Evolutionary conservation across 1,140 invertebrate species (phyloP).

Genomic region (Coptotermes formosanus): DNA sequence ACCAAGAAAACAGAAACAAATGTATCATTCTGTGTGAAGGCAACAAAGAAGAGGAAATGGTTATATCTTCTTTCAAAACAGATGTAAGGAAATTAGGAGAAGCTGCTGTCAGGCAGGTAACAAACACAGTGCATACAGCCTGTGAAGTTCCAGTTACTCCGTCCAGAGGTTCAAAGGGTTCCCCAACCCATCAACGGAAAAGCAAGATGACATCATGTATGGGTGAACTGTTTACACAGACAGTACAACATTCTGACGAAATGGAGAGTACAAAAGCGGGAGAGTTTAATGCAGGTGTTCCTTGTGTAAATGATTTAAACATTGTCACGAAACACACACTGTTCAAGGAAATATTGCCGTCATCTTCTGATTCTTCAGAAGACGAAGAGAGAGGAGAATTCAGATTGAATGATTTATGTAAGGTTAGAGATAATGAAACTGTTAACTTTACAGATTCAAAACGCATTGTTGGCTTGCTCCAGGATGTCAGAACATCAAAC

Average conservation of each 20-base stretch:
- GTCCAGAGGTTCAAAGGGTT: not conserved
- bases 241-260: not conserved
- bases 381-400: conserved; percentile 22
- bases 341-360: not conserved
- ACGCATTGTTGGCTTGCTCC: not conserved
- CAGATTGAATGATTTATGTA: no score
- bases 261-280: not conserved
- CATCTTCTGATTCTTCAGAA: conserved; percentile 25
- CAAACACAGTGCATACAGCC: not conserved
- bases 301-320: not conserved
- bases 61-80: not conserved
- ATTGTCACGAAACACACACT: not conserved
- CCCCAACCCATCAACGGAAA: not conserved
- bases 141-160: not conserved
- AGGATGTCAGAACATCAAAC: not conserved
- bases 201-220: not conserved
- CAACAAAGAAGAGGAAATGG: not conserved
- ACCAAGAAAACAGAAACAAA: not conserved
- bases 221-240: not conserved
- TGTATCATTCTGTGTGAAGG: no score
- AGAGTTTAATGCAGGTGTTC: not conserved
- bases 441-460: not conserved
- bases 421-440: not conserved
- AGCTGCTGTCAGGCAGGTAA: not conserved
- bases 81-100: conserved; percentile 5